Percentiles rank a stretch among this genome's conserved stretches.
These are phyloP conservation scores for Tamias sibiricus DNA, from an alignment of 2,113 vertebrate genomes.

Conservation along the genomic window DNA sequence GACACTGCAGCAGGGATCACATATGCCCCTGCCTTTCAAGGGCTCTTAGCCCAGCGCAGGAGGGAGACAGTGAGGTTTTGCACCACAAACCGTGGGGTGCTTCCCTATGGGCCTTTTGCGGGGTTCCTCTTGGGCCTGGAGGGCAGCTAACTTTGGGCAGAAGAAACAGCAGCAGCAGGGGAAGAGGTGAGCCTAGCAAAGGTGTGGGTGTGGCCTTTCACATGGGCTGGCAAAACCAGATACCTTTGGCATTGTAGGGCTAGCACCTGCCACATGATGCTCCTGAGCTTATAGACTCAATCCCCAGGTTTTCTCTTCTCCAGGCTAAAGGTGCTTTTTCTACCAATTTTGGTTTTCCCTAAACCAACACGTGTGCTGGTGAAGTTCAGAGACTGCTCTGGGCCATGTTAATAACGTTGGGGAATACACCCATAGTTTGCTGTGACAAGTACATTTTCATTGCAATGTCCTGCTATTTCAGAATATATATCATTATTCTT, in stretches of 20 bases:
- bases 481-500: neutral
- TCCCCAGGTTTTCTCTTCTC: neutral
- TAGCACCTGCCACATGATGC: fast-evolving
- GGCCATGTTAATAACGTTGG: neutral
- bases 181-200: neutral
- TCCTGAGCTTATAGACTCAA: neutral
- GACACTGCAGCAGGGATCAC: no score
- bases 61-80: neutral
- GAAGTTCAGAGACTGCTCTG: neutral
- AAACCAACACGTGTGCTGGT: neutral
- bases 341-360: fast-evolving
- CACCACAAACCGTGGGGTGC: fast-evolving
- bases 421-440: neutral
- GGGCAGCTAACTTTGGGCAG: neutral
- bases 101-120: neutral
- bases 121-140: neutral
- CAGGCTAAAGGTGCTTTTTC: neutral
- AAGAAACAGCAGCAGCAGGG: neutral
- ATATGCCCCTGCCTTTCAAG: neutral
- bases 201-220: fast-evolving
- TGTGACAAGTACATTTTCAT: neutral
- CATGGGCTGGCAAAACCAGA: no score
- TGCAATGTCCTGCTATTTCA: neutral
- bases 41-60: neutral
- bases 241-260: neutral